Percentiles rank a stretch among this genome's conserved stretches.
Evolutionary conservation across 2,797 vertebrate genomes (phyloP).

Genomic region (Zalophus californianus): DNA sequence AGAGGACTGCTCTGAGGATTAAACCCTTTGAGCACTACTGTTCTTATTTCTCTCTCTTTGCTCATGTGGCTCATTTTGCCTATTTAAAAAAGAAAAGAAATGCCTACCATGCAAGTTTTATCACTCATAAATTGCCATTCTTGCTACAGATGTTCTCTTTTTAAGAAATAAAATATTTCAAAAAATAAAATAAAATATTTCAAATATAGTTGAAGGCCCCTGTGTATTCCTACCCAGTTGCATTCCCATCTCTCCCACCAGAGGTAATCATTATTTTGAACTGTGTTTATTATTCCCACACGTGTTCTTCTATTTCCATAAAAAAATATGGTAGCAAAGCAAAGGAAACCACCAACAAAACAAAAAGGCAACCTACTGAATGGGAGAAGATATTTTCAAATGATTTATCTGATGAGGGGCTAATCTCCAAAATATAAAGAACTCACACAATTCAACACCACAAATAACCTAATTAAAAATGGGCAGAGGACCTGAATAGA

Average conservation of each 20-base stretch:
- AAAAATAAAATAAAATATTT: neutral
- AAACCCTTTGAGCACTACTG: neutral
- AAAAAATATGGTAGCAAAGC: neutral
- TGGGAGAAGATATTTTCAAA: neutral
- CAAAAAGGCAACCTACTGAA: neutral
- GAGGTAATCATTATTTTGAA: constrained; percentile 30
- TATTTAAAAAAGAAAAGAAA: constrained; percentile 1
- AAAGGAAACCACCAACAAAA: neutral
- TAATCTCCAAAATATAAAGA: neutral
- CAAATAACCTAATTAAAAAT: neutral
- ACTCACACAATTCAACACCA: neutral
- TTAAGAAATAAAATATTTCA: neutral
- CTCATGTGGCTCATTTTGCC: neutral
- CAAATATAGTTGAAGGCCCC: neutral
- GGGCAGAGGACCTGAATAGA: neutral
- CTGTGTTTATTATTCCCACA: neutral
- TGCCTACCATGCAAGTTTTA: constrained; percentile 31
- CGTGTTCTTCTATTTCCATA: constrained; percentile 44
- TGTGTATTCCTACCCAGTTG: neutral
- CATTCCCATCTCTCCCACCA: neutral
- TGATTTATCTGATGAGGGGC: neutral
- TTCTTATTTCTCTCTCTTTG: neutral
- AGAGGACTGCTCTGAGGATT: neutral
- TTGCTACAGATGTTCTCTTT: neutral
- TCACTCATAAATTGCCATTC: constrained; percentile 37